A percentile compares a stretch with the other conserved stretches of the same genome.
phyloP scores from a whole-genome alignment of 2,888 invertebrate species.

The Elysia crispata region DNA sequence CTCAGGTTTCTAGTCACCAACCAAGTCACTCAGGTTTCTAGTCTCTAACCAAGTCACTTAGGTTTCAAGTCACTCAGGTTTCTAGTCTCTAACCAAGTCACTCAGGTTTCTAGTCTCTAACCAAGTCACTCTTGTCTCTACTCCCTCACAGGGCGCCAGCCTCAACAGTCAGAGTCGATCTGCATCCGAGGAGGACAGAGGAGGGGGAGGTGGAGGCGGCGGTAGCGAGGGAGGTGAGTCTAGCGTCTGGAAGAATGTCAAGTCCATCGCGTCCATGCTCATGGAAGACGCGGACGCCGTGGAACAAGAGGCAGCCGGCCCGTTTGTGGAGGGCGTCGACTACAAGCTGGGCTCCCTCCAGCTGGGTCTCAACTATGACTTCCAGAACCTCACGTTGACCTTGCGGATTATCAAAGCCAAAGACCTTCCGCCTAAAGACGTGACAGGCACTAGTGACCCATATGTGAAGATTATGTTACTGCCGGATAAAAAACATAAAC shows the following conservation, averaged over 20 bases:
- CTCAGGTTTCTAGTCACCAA: too few relatives aligned
- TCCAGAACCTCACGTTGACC: constrained; percentile 72
- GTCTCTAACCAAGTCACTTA: too few relatives aligned
- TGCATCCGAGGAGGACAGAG: constrained; percentile 56
- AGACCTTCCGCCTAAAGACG: constrained; percentile 76
- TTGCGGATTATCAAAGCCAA: constrained; percentile 73
- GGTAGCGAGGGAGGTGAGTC: constrained; percentile 31
- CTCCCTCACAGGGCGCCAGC: constrained; percentile 52
- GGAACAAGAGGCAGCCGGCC: constrained; percentile 55
- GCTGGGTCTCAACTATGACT: constrained; percentile 73
- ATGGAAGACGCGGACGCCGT: constrained; percentile 64
- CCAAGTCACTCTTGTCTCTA: neutral
- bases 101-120: too few relatives aligned
- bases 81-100: too few relatives aligned
- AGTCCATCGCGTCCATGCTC: constrained; percentile 68
- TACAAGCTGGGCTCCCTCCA: constrained; percentile 73
- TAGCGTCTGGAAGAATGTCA: constrained; percentile 55
- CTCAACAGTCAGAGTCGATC: constrained; percentile 57
- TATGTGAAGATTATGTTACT: constrained; percentile 76
- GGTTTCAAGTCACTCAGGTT: too few relatives aligned
- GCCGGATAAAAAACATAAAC: constrained; percentile 76
- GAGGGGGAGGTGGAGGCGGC: constrained; percentile 52
- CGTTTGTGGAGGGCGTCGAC: constrained; percentile 66
- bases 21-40: too few relatives aligned
- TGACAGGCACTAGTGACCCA: constrained; percentile 77